Base-by-base conservation (phyloP, 2,113 vertebrate species). In the Uria lomvia region DNA sequence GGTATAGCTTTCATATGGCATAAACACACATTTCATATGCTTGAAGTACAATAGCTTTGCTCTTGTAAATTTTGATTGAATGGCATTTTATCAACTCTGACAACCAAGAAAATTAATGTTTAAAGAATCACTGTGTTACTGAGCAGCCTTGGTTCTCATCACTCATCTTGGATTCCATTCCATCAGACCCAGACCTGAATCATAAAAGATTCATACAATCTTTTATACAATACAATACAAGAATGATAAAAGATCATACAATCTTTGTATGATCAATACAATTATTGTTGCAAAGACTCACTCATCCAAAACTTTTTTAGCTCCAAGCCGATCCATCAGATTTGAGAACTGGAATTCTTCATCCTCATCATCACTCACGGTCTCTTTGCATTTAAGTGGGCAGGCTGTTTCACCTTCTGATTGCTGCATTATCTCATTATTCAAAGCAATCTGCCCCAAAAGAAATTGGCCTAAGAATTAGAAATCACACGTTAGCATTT, bases 281-380 rank as follows among this genome's bases (percentile, higher is more conserved):
- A 50, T 29, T 77, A 17, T 5, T 75, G 36, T 38, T 75, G 38
- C 2, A 6, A 90, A 65, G 52, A 98, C 99, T 99, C 98, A 99
- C 99, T 99, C 98, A 96, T 99, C 98, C 94, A 99, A 98, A 92
- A 99, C 84, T 5, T 95, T 99, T 75, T 97, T 98, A 59, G 98
- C 99, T 84, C 99, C 99, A 15, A 99, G 98, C 36, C 67, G 98
- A 73, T 99, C 98, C 98, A 99, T 98, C 23, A 99, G 97, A 97
- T 97, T 96, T 87, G 97, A 97, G 94, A 99, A 99, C 77, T 99
- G 98, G 52, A 98, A 97, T 90, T 98, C 98, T 63, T 99, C 99
- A 40, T 99, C 99, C 1, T 98, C 98, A 17, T 98, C 97, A 16
- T 52, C 77, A 38, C 36, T 90, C 47, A 59, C 7, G 14, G 27